Evolutionary conservation across 2,888 invertebrate species (phyloP).

Genomic region (Hydroisotoma schaefferi): DNA sequence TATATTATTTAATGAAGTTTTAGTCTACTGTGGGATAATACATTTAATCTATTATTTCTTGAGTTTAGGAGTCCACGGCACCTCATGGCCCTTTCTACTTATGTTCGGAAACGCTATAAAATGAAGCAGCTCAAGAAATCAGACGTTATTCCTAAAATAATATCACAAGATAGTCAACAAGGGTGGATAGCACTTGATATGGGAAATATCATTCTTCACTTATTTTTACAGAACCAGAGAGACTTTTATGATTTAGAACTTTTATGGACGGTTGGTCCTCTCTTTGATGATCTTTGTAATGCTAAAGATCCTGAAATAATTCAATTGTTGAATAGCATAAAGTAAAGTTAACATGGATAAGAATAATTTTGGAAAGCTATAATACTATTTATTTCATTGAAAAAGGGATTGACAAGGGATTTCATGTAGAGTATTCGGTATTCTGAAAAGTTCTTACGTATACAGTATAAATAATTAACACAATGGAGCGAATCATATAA

Average conservation of each 20-base stretch:
- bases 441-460: too few species aligned
- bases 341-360: conserved; percentile 11
- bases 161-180: conserved; percentile 65
- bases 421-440: too few species aligned
- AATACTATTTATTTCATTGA: not conserved
- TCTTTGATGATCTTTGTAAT: conserved; percentile 63
- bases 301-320: conserved; percentile 41
- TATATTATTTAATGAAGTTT: too few species aligned
- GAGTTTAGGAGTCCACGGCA: conserved; percentile 58
- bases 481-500: not conserved
- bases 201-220: conserved; percentile 87
- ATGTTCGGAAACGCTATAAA: conserved; percentile 72
- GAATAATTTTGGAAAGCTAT: not conserved
- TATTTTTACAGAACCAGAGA: conserved; percentile 71
- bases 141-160: conserved; percentile 70
- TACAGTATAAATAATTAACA: not conserved
- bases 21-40: too few species aligned
- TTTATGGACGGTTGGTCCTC: conserved; percentile 80
- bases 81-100: conserved; percentile 68
- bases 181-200: conserved; percentile 90
- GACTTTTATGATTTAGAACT: conserved; percentile 80
- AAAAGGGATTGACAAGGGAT: too few species aligned
- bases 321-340: conserved; percentile 33
- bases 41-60: not conserved
- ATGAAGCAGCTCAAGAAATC: conserved; percentile 59